Evolutionary conservation across 2,888 invertebrate genomes (phyloP).

Genomic region (Ochropacha duplaris): DNA sequence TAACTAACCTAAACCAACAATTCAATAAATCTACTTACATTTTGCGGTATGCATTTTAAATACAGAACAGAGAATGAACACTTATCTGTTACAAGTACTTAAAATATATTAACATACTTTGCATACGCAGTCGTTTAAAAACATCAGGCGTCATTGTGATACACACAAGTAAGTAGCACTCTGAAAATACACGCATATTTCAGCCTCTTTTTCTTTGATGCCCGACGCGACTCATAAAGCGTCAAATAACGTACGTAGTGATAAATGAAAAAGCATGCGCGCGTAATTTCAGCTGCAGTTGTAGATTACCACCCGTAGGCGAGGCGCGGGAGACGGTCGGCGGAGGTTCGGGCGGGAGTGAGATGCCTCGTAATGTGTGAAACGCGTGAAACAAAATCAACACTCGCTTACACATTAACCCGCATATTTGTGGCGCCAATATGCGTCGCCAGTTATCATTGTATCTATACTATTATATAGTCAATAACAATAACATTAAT

Average conservation of each 20-base stretch:
- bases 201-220: conserved; percentile 10
- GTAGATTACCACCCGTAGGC: conserved; percentile 25
- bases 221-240: conserved; percentile 20
- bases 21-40: not conserved
- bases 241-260: conserved; percentile 34
- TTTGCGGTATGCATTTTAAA: not conserved
- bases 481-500: conserved; percentile 42
- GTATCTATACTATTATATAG: conserved; percentile 35
- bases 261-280: conserved; percentile 49
- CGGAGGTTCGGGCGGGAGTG: not conserved
- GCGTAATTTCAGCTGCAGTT: conserved; percentile 41
- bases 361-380: not conserved
- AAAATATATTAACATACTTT: not conserved
- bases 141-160: conserved; percentile 6
- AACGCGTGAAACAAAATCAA: conserved; percentile 22
- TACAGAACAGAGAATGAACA: not conserved
- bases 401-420: conserved; percentile 57
- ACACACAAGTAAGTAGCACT: not conserved
- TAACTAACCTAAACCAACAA: not conserved
- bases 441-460: conserved; percentile 50
- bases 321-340: not conserved
- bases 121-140: not conserved
- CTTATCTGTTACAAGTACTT: not conserved
- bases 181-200: conserved; percentile 8
- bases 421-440: conserved; percentile 67